These are phyloP conservation scores for Eurystomus glaucurus DNA, from an alignment of 2,797 vertebrate genomes.

Conservation along the genomic window DNA sequence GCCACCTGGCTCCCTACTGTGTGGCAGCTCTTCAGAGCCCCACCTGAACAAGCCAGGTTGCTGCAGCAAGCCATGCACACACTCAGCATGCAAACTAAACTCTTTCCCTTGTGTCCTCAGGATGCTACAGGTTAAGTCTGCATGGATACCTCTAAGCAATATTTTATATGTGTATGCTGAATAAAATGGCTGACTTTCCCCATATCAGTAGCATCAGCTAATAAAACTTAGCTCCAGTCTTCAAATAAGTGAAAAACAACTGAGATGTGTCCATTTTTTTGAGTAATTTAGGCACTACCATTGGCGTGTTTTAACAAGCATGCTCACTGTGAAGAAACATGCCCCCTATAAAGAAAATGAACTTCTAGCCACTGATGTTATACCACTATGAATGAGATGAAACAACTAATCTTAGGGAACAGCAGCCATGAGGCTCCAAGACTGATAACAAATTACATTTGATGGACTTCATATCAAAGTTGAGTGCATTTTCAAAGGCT, in stretches of 20 bases:
- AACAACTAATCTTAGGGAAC: neutral
- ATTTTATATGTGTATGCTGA: neutral
- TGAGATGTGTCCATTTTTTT: neutral
- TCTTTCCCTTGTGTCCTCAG: neutral
- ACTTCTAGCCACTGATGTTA: neutral
- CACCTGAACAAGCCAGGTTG: neutral
- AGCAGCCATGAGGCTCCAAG: neutral
- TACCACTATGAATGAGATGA: rapidly evolving
- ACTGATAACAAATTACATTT: neutral
- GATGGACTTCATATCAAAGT: neutral
- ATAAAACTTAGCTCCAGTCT: neutral
- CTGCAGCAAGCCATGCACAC: rapidly evolving
- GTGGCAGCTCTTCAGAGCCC: neutral
- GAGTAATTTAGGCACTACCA: neutral
- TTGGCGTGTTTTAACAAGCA: neutral
- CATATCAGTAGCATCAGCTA: neutral
- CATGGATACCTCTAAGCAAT: neutral
- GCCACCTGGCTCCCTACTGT: neutral
- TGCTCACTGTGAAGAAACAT: neutral
- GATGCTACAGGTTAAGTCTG: neutral
- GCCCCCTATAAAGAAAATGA: neutral
- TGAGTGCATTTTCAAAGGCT: neutral
- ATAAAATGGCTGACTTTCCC: neutral
- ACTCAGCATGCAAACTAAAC: neutral
- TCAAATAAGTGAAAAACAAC: neutral